Evolutionary conservation across 1,140 invertebrate species (phyloP).

Genomic region (Drosophila nigromelanica): DNA sequence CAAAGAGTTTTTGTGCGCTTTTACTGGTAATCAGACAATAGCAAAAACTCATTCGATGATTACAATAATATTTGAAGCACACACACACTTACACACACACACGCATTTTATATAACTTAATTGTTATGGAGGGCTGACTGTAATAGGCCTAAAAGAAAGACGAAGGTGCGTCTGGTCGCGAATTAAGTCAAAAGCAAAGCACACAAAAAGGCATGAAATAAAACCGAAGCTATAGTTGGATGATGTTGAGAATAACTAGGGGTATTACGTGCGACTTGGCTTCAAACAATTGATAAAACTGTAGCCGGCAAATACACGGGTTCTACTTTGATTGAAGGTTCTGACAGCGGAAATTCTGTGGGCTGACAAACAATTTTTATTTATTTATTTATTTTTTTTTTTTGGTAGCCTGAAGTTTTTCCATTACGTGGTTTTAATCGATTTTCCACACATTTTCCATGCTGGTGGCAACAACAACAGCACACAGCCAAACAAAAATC

Average conservation of each 20-base stretch:
- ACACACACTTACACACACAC: slow-evolving; percentile 20
- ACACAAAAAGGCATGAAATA: slow-evolving; percentile 6
- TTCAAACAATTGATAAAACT: slow-evolving; percentile 5
- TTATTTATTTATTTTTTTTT: slow-evolving; percentile 15
- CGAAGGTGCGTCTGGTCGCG: background rate
- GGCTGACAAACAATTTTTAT: slow-evolving; percentile 27
- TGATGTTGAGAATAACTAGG: background rate
- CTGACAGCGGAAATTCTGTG: slow-evolving; percentile 27
- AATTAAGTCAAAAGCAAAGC: slow-evolving; percentile 10
- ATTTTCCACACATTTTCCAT: slow-evolving; percentile 67
- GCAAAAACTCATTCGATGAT: slow-evolving; percentile 60
- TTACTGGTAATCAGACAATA: slow-evolving; percentile 63
- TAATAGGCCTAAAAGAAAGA: slow-evolving; percentile 14
- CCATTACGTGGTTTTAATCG: slow-evolving; percentile 61
- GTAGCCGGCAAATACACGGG: background rate
- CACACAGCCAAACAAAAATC: background rate
- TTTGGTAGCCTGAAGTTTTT: slow-evolving; percentile 56
- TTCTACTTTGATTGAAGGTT: slow-evolving; percentile 15
- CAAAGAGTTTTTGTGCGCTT: slow-evolving; percentile 39
- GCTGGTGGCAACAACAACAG: slow-evolving; percentile 26
- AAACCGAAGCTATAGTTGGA: background rate
- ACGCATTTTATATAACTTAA: slow-evolving; percentile 42
- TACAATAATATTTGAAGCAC: slow-evolving; percentile 42
- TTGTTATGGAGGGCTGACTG: slow-evolving; percentile 12
- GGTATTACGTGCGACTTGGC: background rate